Evolutionary conservation across 2,797 vertebrate genomes (phyloP).

Genomic region (Paratrypauchen microcephalus): DNA sequence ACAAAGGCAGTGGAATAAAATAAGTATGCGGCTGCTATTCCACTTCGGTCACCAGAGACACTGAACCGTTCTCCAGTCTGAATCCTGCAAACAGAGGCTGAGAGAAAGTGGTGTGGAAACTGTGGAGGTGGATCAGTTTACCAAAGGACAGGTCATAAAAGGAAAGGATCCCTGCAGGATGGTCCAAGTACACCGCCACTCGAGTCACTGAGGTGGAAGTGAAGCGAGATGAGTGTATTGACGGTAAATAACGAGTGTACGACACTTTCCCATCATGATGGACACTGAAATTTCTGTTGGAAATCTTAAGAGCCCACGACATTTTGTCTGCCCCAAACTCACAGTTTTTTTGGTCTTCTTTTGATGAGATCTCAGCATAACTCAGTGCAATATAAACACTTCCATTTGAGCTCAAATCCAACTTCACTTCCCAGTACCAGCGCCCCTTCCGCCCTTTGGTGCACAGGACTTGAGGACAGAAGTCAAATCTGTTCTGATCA

Average conservation of each 20-base stretch:
- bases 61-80: neutral
- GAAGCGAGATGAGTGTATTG: neutral
- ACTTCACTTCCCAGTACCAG: neutral
- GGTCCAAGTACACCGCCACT: neutral
- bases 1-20: too few relatives aligned
- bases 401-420: neutral
- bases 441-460: neutral
- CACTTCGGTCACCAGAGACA: neutral
- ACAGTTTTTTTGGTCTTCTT: too few relatives aligned
- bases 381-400: slow-evolving; percentile 1
- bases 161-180: neutral
- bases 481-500: neutral
- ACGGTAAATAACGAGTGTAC: neutral
- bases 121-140: neutral
- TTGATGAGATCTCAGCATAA: too few relatives aligned
- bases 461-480: neutral
- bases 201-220: neutral
- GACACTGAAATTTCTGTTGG: neutral
- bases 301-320: neutral
- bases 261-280: neutral
- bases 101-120: neutral
- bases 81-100: slow-evolving; percentile 2
- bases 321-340: neutral
- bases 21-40: too few relatives aligned
- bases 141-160: neutral